Evolutionary conservation across 1,140 invertebrate species (phyloP).

Genomic region (Cepaea nemoralis): DNA sequence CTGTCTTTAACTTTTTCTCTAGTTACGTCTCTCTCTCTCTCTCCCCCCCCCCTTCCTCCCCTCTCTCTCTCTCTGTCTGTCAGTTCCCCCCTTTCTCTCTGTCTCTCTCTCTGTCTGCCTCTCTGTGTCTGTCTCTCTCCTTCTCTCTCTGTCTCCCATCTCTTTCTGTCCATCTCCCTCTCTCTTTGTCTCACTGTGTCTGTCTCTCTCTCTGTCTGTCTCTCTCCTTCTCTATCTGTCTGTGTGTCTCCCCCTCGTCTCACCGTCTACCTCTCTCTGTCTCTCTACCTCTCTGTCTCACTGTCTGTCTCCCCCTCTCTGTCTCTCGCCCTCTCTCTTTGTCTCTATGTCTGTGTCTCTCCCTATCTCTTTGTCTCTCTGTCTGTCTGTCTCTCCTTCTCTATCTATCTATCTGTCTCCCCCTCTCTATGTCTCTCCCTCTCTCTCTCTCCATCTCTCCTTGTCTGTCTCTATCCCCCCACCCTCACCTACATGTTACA

Average conservation of each 20-base stretch:
- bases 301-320: neutral
- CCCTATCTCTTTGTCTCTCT: neutral
- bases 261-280: neutral
- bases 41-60: no score
- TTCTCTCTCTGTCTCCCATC: neutral
- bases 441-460: neutral
- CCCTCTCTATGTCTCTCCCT: neutral
- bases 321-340: no score
- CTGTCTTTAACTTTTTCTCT: no score
- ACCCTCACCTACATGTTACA: no score
- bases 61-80: neutral
- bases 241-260: neutral
- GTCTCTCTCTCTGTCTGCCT: conserved; percentile 17
- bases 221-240: neutral
- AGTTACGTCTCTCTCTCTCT: no score
- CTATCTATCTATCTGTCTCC: neutral
- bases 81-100: neutral
- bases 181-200: neutral
- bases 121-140: conserved; percentile 15
- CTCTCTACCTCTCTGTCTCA: neutral
- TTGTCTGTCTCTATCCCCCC: neutral
- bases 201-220: neutral
- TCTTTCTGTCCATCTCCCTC: neutral
- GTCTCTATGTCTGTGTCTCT: neutral
- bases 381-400: neutral